These are phyloP conservation scores for Argyresthia goedartella DNA, from an alignment of 2,888 invertebrate species.

Conservation along the genomic window DNA sequence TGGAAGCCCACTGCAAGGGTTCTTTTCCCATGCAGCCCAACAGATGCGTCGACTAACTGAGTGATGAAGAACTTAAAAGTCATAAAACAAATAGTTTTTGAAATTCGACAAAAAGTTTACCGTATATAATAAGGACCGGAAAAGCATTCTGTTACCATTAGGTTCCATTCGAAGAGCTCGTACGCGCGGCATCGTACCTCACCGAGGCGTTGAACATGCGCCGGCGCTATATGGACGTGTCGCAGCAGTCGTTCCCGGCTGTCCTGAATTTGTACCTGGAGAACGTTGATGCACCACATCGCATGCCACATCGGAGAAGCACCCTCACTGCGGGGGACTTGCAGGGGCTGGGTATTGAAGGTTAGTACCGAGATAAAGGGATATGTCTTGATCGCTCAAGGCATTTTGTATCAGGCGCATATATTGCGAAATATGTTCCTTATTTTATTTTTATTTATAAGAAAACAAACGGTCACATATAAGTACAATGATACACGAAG, in stretches of 20 bases:
- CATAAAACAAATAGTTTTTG: no score
- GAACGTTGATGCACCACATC: constrained; percentile 76
- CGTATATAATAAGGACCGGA: no score
- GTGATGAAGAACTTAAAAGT: no score
- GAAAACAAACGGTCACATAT: no score
- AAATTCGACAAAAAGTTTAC: no score
- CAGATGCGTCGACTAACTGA: no score
- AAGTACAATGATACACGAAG: no score
- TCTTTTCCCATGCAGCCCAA: no score
- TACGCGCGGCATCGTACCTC: constrained; percentile 85
- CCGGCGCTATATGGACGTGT: constrained; percentile 88
- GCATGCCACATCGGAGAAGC: constrained; percentile 43
- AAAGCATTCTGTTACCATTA: constrained; percentile 29
- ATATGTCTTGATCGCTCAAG: background rate
- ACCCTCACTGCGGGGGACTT: constrained; percentile 47
- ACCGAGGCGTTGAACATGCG: constrained; percentile 87
- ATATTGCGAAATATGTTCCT: no score
- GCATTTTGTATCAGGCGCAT: no score
- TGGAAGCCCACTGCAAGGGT: no score
- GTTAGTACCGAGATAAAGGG: constrained; percentile 46
- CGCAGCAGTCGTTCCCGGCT: constrained; percentile 84
- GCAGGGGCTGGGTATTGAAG: constrained; percentile 80
- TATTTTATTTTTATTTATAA: no score
- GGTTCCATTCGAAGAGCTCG: constrained; percentile 93
- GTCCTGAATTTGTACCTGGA: constrained; percentile 72